Conservation (phyloP, 2,113 vertebrate species). For the Lophius piscatorius region DNA sequence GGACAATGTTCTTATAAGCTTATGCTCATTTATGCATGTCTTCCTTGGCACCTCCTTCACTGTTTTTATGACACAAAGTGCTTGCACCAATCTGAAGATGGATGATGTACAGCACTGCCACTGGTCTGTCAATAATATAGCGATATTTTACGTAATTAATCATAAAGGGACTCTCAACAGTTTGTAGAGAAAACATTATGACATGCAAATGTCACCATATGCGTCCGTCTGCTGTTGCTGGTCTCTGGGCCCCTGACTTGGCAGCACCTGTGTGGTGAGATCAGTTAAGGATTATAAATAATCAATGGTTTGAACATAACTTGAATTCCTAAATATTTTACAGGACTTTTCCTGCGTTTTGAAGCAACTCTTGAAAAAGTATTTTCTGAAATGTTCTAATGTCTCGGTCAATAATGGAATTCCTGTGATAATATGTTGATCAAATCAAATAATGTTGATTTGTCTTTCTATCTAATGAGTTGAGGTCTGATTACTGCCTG, state of each 20-base stretch:
- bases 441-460: conserved; percentile 35
- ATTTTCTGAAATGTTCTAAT: not conserved
- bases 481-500: conserved; percentile 50
- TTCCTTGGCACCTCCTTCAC: not conserved
- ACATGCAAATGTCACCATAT: not conserved
- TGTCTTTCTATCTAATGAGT: conserved; percentile 57
- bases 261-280: conserved; percentile 11
- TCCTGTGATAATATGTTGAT: conserved; percentile 34
- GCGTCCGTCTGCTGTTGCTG: not conserved
- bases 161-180: conserved; percentile 14
- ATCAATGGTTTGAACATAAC: conserved; percentile 2
- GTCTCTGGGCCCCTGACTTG: not conserved
- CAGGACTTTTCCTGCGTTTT: not conserved
- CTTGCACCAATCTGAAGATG: conserved; percentile 18
- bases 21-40: conserved; percentile 24
- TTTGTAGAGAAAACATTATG: conserved; percentile 16
- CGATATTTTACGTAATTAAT: conserved; percentile 45
- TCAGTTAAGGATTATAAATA: conserved; percentile 6
- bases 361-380: not conserved
- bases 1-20: conserved; percentile 26
- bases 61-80: conserved; percentile 14
- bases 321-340: conserved; percentile 39
- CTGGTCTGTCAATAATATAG: conserved; percentile 46
- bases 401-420: conserved; percentile 4
- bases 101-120: conserved; percentile 21